These are phyloP conservation scores for Meliscaeva auricollis DNA, from an alignment of 2,888 invertebrate species.

Conservation along the genomic window DNA sequence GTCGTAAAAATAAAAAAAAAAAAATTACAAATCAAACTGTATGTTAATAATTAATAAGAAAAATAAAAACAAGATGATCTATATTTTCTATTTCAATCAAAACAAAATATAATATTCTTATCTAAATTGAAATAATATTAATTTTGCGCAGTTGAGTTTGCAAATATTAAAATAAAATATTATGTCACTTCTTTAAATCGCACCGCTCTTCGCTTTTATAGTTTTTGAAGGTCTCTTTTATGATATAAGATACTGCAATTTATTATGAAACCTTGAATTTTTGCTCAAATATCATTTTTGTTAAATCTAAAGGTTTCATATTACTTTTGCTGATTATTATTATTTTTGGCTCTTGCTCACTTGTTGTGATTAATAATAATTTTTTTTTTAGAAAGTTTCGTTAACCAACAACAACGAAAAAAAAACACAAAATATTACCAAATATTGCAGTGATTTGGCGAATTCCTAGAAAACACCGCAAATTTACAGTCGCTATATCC, in stretches of 20 bases:
- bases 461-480: background rate
- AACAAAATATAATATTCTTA: background rate
- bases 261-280: background rate
- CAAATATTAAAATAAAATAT: background rate
- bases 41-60: background rate
- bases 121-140: background rate
- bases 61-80: background rate
- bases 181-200: background rate
- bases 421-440: background rate
- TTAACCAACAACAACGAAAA: too few species aligned
- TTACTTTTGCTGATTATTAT: background rate
- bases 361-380: background rate
- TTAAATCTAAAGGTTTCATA: background rate
- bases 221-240: background rate
- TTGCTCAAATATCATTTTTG: background rate
- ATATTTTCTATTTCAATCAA: background rate
- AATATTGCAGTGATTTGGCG: conserved; percentile 2
- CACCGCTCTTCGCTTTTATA: background rate
- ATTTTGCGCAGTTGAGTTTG: background rate
- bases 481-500: too few species aligned
- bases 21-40: too few species aligned
- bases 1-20: too few species aligned
- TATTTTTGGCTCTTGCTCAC: background rate
- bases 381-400: background rate
- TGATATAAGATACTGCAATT: conserved; percentile 4